Conservation (phyloP, 2,888 invertebrate species). For the Drosophila parthenogenetica region DNA sequence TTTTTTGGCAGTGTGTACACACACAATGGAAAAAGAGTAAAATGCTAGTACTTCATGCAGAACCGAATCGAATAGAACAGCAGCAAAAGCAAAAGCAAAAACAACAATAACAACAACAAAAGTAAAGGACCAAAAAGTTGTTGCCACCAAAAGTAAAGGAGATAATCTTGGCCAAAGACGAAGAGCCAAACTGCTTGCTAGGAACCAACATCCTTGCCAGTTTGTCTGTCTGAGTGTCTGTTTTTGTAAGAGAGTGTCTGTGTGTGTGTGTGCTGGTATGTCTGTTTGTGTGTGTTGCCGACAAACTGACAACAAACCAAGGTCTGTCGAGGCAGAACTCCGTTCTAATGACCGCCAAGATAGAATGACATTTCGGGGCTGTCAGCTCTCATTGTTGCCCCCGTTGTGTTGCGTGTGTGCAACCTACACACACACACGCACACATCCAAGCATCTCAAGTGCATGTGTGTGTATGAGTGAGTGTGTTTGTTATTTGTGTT, state of each 20-base stretch:
- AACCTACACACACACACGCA: constrained; percentile 28
- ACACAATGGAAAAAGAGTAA: constrained; percentile 67
- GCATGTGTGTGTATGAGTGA: constrained; percentile 31
- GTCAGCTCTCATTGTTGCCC: constrained; percentile 80
- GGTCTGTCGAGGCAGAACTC: constrained; percentile 65
- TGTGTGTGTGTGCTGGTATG: constrained; percentile 7
- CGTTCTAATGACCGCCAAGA: constrained; percentile 82
- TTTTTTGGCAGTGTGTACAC: neutral
- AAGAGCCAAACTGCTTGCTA: constrained; percentile 63
- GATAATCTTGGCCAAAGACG: constrained; percentile 78
- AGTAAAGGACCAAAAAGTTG: constrained; percentile 62
- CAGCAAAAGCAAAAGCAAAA: constrained; percentile 26
- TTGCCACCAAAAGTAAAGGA: constrained; percentile 80
- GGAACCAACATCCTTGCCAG: constrained; percentile 61
- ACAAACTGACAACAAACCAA: constrained; percentile 60
- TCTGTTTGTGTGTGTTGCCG: constrained; percentile 24
- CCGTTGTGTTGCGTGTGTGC: constrained; percentile 49
- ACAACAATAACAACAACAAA: constrained; percentile 20
- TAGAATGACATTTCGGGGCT: constrained; percentile 81
- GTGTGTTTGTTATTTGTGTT: constrained; percentile 39
- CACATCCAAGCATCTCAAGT: constrained; percentile 15
- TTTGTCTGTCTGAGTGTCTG: constrained; percentile 11
- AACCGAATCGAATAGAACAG: constrained; percentile 52
- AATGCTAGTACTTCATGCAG: constrained; percentile 82
- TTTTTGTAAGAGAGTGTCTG: neutral